These are phyloP conservation scores for Xenentodon cancila DNA, from an alignment of 2,797 vertebrate species.

Conservation along the genomic window DNA sequence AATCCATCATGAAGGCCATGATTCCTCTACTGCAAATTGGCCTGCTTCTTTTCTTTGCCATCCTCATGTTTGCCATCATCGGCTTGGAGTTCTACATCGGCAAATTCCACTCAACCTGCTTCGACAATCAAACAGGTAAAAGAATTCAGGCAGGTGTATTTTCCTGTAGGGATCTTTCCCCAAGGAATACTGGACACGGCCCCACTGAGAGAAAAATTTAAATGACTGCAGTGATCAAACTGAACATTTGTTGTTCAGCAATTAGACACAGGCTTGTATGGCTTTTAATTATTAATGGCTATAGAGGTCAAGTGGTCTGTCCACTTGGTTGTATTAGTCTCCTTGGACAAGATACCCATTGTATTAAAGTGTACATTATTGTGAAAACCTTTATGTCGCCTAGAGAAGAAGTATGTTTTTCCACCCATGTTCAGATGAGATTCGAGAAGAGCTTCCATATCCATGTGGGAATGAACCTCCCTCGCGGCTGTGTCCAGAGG, in stretches of 20 bases:
- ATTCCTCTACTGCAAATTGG: conserved; percentile 97
- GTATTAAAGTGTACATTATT: no score
- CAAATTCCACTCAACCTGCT: conserved; percentile 95
- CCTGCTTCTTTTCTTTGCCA: conserved; percentile 95
- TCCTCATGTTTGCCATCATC: conserved; percentile 98
- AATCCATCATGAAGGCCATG: conserved; percentile 99
- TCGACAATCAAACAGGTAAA: conserved; percentile 85
- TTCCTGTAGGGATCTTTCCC: not conserved
- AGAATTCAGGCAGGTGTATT: not conserved
- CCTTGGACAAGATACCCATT: no score
- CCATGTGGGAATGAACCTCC: conserved; percentile 88
- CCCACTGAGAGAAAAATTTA: not conserved
- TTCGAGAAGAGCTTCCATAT: conserved; percentile 89
- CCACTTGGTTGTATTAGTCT: no score
- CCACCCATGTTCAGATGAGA: conserved; percentile 79
- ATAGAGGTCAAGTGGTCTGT: no score
- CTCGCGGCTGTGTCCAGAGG: conserved; percentile 89
- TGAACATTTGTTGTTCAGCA: not conserved
- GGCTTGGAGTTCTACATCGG: conserved; percentile 98
- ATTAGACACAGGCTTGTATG: no score
- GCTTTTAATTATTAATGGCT: no score
- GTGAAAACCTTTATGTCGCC: no score
- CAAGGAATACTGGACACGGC: not conserved
- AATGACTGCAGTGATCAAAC: conserved; percentile 1
- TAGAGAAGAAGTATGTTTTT: not conserved